A percentile compares a stretch with the other conserved stretches of the same genome.
These are phyloP conservation scores for Neolamprologus sp. DNA, from an alignment of 2,113 vertebrate genomes.

Conservation along the genomic window DNA sequence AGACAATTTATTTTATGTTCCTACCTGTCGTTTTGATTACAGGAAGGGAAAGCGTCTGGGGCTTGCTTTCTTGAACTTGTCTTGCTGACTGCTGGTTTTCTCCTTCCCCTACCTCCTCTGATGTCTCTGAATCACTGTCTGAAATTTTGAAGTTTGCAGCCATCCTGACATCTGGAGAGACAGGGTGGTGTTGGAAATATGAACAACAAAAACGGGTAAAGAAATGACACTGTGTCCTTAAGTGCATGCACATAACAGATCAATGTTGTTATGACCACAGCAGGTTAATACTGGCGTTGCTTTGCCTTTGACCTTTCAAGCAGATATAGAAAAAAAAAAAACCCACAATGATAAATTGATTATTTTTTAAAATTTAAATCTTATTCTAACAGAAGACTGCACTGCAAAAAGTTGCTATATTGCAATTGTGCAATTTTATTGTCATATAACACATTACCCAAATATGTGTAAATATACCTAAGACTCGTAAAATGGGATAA, in stretches of 20 bases:
- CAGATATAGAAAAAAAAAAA: neutral
- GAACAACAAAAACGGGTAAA: no score
- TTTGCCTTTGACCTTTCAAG: neutral
- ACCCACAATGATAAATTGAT: neutral
- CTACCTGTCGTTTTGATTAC: slow-evolving; percentile 35
- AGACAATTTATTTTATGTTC: neutral
- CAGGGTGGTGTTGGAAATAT: neutral
- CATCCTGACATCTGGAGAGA: slow-evolving; percentile 64
- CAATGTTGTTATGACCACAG: neutral
- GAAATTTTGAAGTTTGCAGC: slow-evolving; percentile 64
- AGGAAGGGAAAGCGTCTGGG: neutral
- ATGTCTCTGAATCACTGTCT: slow-evolving; percentile 69
- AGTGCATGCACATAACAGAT: neutral
- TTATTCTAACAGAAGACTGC: neutral
- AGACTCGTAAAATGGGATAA: slow-evolving; percentile 15
- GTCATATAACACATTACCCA: neutral
- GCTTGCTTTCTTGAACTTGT: neutral
- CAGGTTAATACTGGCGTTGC: neutral
- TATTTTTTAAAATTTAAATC: neutral
- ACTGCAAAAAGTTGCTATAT: neutral
- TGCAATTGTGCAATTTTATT: neutral
- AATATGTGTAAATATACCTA: neutral
- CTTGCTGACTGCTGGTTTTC: neutral
- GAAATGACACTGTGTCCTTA: neutral
- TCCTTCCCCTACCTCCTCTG: slow-evolving; percentile 55